Base-by-base conservation (phyloP, 2,113 vertebrate species). In the Dipodomys ordii region DNA sequence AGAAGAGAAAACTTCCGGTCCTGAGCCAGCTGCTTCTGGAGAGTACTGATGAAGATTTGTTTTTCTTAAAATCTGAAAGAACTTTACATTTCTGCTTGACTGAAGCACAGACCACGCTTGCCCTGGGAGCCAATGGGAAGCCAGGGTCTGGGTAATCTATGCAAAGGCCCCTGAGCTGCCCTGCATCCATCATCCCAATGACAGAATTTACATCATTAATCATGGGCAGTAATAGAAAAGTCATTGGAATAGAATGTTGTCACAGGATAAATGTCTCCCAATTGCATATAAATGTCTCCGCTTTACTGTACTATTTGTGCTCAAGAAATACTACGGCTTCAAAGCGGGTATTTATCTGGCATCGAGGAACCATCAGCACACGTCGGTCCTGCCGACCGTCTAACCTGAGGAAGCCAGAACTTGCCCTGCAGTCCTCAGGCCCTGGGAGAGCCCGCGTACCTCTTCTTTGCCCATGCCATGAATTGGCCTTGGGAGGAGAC, bases 151-250 rank as follows among this genome's bases (percentile, higher is more conserved):
- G 81, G 91, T 86, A 97, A 95, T 91, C 81, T 91, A 78, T 90
- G 94, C 89, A 71, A 35, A 92, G 95, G 92, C 93, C 95, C 92
- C 93, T 91, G 30, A 25, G 88, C 94, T 81, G 90, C 83, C 68
- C 95, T 1, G 13, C 95, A 88, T 97, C 95, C 57, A 57, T 97
- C 97, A 97, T 91, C 77, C 71, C 53, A 80, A 96, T 95, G 97
- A 95, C 96, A 95, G 93, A 94, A 95, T 96, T 97, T 96, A 94
- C 96, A 94, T 97, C 97, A 91, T 97, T 97, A 97, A 97, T 97
- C 96, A 97, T 94, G 23, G 90, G 93, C 10, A 13, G 96, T 96
- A 96, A 96, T 95, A 95, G 93, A 94, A 95, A 94, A 97, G 96
- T 95, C 97, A 95, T 93, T 89, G 87, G 67, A 95, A 90, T 92